Evolutionary conservation across 2,888 invertebrate species (phyloP).

Genomic region (Sminthurinus aureus): DNA sequence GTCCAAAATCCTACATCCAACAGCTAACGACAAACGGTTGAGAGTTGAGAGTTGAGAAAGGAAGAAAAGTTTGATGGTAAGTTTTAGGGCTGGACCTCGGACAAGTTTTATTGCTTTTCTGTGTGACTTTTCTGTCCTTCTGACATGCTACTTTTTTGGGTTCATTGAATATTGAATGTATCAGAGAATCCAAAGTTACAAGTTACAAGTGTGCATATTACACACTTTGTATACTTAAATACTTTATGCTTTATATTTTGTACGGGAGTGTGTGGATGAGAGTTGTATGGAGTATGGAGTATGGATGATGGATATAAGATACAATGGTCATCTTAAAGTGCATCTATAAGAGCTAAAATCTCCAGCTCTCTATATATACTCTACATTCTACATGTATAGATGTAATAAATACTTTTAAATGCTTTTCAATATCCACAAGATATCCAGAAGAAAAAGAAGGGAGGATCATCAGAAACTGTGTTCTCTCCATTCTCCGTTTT

Average conservation of each 20-base stretch:
- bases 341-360: no score
- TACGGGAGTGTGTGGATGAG: slow-evolving; percentile 5
- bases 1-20: no score
- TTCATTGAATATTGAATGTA: no score
- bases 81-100: slow-evolving; percentile 17
- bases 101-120: slow-evolving; percentile 39
- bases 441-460: no score
- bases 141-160: neutral
- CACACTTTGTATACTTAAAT: neutral
- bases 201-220: no score
- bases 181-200: no score
- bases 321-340: no score
- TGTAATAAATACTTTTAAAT: neutral
- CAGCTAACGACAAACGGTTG: neutral
- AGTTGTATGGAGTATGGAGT: no score
- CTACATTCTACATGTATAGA: no score
- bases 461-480: neutral
- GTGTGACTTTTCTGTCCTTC: neutral
- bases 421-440: neutral
- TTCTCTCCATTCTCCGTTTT: neutral
- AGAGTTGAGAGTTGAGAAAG: neutral
- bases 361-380: no score
- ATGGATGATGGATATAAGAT: no score
- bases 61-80: no score
- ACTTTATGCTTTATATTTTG: neutral